Conservation (phyloP, 2,888 invertebrate genomes). For the Apoda limacodes region DNA sequence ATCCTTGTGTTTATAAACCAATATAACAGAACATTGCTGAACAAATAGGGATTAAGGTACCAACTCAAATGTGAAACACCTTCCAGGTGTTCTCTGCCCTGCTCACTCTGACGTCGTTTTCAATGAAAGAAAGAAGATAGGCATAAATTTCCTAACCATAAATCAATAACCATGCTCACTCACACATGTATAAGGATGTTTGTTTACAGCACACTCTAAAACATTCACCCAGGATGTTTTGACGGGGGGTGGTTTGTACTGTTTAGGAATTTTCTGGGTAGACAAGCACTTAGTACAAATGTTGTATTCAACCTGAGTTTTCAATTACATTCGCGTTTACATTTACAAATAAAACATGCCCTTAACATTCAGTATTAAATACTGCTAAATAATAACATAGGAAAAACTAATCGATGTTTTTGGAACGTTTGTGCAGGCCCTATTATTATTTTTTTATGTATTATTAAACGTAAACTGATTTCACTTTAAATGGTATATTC, state of each 20-base stretch:
- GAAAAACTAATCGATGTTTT: too few species aligned
- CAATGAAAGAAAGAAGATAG: constrained; percentile 58
- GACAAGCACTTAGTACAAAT: too few species aligned
- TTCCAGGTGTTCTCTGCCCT: constrained; percentile 27
- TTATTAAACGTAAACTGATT: too few species aligned
- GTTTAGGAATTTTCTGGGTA: constrained; percentile 54
- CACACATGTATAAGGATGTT: constrained; percentile 38
- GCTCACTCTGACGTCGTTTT: constrained; percentile 47
- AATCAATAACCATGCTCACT: constrained; percentile 62
- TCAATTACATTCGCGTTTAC: too few species aligned
- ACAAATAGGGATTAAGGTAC: constrained; percentile 11
- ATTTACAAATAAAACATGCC: too few species aligned
- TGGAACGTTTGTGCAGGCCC: too few species aligned
- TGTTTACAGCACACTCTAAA: constrained; percentile 42
- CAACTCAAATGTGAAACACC: background rate
- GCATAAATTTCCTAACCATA: constrained; percentile 58
- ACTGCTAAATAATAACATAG: too few species aligned
- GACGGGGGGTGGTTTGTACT: constrained; percentile 46
- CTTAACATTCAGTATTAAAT: too few species aligned
- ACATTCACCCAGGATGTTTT: constrained; percentile 55
- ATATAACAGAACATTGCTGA: constrained; percentile 19
- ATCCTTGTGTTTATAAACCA: constrained; percentile 18
- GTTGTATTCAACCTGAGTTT: too few species aligned
- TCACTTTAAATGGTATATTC: too few species aligned
- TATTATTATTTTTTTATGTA: too few species aligned